Percentiles rank a stretch among this genome's conserved stretches.
phyloP scores from a whole-genome alignment of 92 coral and sea anemone genomes.

The Parazoanthus swiftii region DNA sequence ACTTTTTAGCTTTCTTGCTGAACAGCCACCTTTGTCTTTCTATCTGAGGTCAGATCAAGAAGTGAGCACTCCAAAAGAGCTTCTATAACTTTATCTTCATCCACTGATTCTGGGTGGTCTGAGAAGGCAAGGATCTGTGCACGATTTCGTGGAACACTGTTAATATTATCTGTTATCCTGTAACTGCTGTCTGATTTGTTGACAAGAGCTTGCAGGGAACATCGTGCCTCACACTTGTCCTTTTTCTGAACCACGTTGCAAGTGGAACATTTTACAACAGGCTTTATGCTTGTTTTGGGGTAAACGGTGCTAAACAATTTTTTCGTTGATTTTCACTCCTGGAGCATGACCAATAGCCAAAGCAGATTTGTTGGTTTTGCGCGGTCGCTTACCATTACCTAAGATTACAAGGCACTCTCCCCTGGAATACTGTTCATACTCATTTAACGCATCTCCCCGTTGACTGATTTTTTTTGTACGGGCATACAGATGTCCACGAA shows the following conservation, averaged over 20 bases:
- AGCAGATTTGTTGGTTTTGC: too few species aligned
- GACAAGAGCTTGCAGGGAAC: background rate
- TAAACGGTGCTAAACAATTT: too few species aligned
- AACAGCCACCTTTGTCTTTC: conserved; percentile 8
- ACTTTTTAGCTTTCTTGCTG: conserved; percentile 3
- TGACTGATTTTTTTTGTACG: too few species aligned
- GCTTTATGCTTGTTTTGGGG: too few species aligned
- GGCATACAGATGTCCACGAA: too few species aligned
- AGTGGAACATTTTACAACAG: conserved; percentile 6
- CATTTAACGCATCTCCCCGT: too few species aligned
- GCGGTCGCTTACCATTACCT: too few species aligned
- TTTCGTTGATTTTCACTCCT: too few species aligned
- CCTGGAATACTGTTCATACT: too few species aligned
- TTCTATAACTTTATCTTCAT: conserved; percentile 3
- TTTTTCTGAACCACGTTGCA: background rate
- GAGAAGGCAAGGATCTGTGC: background rate
- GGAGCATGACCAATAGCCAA: too few species aligned
- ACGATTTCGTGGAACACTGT: conserved; percentile 13
- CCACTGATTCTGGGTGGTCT: conserved; percentile 6
- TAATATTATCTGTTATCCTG: background rate
- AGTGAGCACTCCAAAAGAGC: conserved; percentile 17
- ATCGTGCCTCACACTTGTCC: conserved; percentile 12
- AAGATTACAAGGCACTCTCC: too few species aligned
- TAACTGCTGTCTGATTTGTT: background rate
- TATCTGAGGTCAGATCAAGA: background rate